Conservation (phyloP, 2,888 invertebrate species). For the Malthinus seriepunctatus region DNA sequence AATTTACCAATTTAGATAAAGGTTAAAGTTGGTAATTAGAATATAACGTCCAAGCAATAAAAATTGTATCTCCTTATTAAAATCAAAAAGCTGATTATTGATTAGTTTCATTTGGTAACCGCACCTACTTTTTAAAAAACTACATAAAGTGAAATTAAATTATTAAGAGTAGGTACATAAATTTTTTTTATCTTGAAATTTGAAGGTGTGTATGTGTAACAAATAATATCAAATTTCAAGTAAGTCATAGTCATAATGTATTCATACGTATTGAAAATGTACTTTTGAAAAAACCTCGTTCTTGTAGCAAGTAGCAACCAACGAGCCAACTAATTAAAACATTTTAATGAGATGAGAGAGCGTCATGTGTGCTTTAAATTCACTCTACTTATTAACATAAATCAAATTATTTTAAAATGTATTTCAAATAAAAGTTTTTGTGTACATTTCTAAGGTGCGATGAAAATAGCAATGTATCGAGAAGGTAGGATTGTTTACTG, state of each 20-base stretch:
- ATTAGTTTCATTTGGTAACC: constrained; percentile 20
- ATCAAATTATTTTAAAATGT: too few species aligned
- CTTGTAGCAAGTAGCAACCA: too few species aligned
- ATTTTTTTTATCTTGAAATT: not conserved
- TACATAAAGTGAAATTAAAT: constrained; percentile 3
- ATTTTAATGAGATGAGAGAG: constrained; percentile 21
- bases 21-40: constrained; percentile 39
- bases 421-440: too few species aligned
- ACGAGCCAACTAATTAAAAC: constrained; percentile 23
- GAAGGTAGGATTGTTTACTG: too few species aligned
- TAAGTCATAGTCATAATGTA: constrained; percentile 16
- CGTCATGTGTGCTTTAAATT: constrained; percentile 12
- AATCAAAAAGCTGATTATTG: constrained; percentile 26
- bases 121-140: constrained; percentile 17
- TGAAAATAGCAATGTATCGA: too few species aligned
- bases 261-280: constrained; percentile 13
- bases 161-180: constrained; percentile 12
- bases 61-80: constrained; percentile 31
- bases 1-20: constrained; percentile 38
- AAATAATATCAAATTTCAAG: constrained; percentile 9
- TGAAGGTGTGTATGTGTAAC: constrained; percentile 9
- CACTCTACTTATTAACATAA: too few species aligned
- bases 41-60: constrained; percentile 32
- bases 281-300: constrained; percentile 16
- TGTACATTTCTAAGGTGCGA: too few species aligned